Conservation (phyloP, 2,113 vertebrate genomes). For the Pardalotus punctatus region DNA sequence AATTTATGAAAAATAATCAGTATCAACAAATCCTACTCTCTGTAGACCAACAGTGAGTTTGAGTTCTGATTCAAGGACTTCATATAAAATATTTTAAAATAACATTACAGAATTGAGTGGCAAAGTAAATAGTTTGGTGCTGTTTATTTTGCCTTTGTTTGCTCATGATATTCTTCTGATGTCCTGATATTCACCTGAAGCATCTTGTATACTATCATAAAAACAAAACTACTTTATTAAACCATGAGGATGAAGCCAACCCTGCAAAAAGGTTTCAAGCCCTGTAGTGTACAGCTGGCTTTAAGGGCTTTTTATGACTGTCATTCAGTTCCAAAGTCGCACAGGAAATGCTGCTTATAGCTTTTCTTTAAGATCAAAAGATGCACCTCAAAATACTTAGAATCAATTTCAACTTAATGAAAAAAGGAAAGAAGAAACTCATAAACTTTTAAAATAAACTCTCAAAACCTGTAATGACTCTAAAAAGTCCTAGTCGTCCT, state of each 20-base stretch:
- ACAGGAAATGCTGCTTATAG: background rate
- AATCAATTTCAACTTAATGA: background rate
- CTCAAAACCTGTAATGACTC: background rate
- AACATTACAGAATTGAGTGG: background rate
- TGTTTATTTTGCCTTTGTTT: background rate
- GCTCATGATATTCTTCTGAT: background rate
- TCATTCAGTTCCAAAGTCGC: background rate
- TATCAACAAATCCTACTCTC: background rate
- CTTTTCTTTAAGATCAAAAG: constrained; percentile 28
- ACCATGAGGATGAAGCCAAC: background rate
- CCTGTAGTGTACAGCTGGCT: background rate
- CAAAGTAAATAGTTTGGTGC: background rate
- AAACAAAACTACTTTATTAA: background rate
- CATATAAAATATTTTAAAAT: background rate
- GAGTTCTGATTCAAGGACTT: background rate
- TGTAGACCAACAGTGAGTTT: background rate
- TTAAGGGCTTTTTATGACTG: background rate
- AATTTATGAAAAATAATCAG: background rate
- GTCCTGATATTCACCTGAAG: background rate
- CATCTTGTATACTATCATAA: background rate
- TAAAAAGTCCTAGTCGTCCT: background rate
- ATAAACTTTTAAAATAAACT: background rate
- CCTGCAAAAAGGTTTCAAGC: background rate
- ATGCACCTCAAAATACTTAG: background rate
- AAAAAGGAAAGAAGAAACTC: background rate